These are phyloP conservation scores for Danio choprae DNA, from an alignment of 2,797 vertebrate species.

Conservation along the genomic window DNA sequence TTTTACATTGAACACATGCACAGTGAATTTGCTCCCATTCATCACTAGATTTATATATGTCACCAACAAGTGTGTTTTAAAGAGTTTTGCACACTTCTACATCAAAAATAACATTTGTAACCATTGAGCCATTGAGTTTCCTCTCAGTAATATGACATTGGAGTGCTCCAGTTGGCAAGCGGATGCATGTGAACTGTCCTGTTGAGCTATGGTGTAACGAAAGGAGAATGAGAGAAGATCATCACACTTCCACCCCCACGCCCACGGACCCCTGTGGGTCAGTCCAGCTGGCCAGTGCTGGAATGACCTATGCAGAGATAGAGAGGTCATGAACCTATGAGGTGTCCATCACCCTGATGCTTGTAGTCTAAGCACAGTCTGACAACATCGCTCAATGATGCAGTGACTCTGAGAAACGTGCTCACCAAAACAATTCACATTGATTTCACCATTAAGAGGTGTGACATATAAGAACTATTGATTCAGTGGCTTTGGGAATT, in stretches of 20 bases:
- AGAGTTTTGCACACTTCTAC: neutral
- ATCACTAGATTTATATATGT: neutral
- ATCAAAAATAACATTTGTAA: conserved; percentile 1
- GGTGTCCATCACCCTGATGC: conserved; percentile 72
- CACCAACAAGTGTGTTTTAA: neutral
- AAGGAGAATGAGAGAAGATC: conserved; percentile 41
- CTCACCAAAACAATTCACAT: conserved; percentile 49
- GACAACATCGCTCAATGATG: conserved; percentile 6
- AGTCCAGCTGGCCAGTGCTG: conserved; percentile 72
- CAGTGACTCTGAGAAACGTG: neutral
- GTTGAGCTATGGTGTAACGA: neutral
- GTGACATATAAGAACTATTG: conserved; percentile 61
- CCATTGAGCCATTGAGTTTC: neutral
- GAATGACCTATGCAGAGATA: conserved; percentile 61
- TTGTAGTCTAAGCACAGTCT: conserved; percentile 64
- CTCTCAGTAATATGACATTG: conserved; percentile 7
- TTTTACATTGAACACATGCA: neutral
- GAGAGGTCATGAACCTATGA: conserved; percentile 63
- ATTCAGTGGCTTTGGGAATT: conserved; percentile 57
- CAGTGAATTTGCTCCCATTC: neutral
- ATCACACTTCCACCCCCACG: conserved; percentile 17
- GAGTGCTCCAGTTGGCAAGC: conserved; percentile 32
- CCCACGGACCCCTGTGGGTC: conserved; percentile 40
- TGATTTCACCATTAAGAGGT: conserved; percentile 68
- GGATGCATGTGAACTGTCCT: conserved; percentile 11